These are phyloP conservation scores for Eupithecia dodoneata DNA, from an alignment of 2,888 invertebrate genomes.

Conservation along the genomic window DNA sequence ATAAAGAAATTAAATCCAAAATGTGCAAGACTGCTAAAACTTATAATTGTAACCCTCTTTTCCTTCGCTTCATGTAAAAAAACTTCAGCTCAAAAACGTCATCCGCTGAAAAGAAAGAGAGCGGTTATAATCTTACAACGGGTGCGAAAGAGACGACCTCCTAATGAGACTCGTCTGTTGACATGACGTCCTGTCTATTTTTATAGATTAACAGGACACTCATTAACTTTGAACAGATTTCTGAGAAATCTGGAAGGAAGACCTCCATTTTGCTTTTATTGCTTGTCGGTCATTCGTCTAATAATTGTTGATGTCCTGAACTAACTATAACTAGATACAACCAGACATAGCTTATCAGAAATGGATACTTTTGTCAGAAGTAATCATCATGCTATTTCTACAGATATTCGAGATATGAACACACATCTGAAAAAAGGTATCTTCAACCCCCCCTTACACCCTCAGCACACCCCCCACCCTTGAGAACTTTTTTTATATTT, in stretches of 20 bases:
- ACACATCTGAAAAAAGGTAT: too few species aligned
- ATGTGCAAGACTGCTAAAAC: background rate
- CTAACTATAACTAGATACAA: too few species aligned
- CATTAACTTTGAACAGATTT: constrained; percentile 26
- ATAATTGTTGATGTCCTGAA: background rate
- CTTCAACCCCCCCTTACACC: too few species aligned
- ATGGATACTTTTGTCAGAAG: too few species aligned
- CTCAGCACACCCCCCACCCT: too few species aligned
- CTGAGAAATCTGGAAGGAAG: constrained; percentile 23
- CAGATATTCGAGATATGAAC: too few species aligned
- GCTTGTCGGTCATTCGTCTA: background rate
- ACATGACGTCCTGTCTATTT: constrained; percentile 35
- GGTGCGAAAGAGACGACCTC: constrained; percentile 16
- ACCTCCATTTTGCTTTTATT: background rate
- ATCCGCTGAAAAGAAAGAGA: constrained; percentile 19
- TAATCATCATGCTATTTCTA: too few species aligned
- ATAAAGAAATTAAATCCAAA: too few species aligned
- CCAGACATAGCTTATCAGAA: too few species aligned
- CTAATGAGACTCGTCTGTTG: constrained; percentile 26
- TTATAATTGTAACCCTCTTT: background rate
- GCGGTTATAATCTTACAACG: background rate
- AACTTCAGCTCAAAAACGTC: constrained; percentile 11
- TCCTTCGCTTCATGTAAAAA: constrained; percentile 1
- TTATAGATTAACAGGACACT: constrained; percentile 27
- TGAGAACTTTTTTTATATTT: too few species aligned